Percentiles rank a stretch among this genome's conserved stretches.
Evolutionary conservation across 2,888 invertebrate genomes (phyloP).

Genomic region (Beris chalybata): DNA sequence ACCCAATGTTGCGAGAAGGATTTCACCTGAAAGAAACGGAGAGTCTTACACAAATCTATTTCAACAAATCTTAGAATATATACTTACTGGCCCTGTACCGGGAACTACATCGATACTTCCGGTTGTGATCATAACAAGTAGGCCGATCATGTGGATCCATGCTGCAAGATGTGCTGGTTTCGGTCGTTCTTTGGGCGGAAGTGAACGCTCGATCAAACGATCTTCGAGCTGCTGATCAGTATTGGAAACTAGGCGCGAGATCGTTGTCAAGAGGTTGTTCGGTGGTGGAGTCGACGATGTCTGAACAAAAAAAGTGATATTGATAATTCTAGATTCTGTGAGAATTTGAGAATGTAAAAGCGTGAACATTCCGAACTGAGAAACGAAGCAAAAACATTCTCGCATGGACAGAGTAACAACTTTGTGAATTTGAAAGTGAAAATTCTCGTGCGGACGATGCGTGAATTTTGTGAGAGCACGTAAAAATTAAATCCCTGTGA

Average conservation of each 20-base stretch:
- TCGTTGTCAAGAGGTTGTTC: slow-evolving; percentile 56
- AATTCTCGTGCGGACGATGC: too few relatives aligned
- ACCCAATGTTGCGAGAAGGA: slow-evolving; percentile 49
- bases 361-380: too few relatives aligned
- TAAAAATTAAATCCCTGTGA: too few relatives aligned
- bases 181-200: slow-evolving; percentile 43
- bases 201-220: slow-evolving; percentile 36
- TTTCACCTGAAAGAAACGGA: slow-evolving; percentile 43
- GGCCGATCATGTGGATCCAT: slow-evolving; percentile 58
- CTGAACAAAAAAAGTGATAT: slow-evolving; percentile 14
- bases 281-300: slow-evolving; percentile 42
- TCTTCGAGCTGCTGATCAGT: slow-evolving; percentile 40
- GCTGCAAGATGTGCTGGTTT: slow-evolving; percentile 53
- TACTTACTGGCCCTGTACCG: slow-evolving; percentile 58
- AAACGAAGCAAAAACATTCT: too few relatives aligned
- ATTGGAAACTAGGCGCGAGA: slow-evolving; percentile 59
- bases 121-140: slow-evolving; percentile 54
- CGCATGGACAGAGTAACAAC: too few relatives aligned
- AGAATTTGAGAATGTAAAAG: too few relatives aligned
- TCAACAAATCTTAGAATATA: slow-evolving; percentile 10
- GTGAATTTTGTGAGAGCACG: too few relatives aligned
- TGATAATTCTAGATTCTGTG: too few relatives aligned
- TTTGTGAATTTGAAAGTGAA: too few relatives aligned
- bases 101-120: slow-evolving; percentile 61
- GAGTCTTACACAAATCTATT: neutral